A percentile compares a stretch with the other conserved stretches of the same genome.
phyloP scores from a whole-genome alignment of 2,113 vertebrate species.

The Otus sunia region DNA sequence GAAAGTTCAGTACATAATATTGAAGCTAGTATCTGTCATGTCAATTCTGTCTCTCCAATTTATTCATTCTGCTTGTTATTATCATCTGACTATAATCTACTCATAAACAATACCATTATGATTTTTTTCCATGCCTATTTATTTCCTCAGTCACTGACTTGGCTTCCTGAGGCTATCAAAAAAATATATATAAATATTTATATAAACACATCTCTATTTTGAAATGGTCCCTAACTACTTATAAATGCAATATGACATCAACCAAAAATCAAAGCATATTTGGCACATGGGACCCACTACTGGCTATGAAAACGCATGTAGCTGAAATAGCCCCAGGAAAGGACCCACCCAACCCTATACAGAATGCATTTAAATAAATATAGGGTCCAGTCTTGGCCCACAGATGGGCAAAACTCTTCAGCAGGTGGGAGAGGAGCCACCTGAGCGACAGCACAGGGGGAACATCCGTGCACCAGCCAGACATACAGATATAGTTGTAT shows the following conservation, averaged over 20 bases:
- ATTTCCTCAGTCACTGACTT: slow-evolving; percentile 28
- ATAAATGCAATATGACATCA: slow-evolving; percentile 31
- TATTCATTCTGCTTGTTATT: slow-evolving; percentile 47
- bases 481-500: background rate
- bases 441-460: background rate
- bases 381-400: background rate
- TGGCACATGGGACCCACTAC: background rate
- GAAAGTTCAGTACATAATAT: slow-evolving; percentile 41
- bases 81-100: slow-evolving; percentile 49
- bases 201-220: slow-evolving; percentile 36
- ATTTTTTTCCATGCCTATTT: slow-evolving; percentile 57
- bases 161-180: slow-evolving; percentile 41
- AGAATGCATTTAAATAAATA: background rate
- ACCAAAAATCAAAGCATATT: slow-evolving; percentile 13
- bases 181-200: slow-evolving; percentile 28
- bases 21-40: slow-evolving; percentile 34
- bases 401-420: background rate
- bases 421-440: background rate
- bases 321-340: background rate
- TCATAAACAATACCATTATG: slow-evolving; percentile 53
- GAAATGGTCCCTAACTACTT: slow-evolving; percentile 37
- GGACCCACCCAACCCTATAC: background rate
- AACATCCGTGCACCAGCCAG: background rate
- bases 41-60: background rate
- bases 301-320: background rate